Evolutionary conservation across 1,140 invertebrate species (phyloP).

Genomic region (Aphis gossypii): DNA sequence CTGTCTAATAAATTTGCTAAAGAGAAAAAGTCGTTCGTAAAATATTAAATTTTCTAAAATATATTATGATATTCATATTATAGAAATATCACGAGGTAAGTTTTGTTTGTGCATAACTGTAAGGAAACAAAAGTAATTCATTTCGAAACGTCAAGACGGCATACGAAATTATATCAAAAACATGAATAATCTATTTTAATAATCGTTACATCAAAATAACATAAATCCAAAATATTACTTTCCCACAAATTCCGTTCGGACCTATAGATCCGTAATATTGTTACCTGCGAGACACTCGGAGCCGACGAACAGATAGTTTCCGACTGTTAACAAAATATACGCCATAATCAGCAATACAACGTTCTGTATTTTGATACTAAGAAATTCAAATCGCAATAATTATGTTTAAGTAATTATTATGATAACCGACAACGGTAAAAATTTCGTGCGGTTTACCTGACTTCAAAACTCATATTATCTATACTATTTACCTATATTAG

Average conservation of each 20-base stretch:
- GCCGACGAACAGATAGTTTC: background rate
- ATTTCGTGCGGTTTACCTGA: background rate
- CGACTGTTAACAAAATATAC: background rate
- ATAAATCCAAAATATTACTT: background rate
- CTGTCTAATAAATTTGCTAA: background rate
- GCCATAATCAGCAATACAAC: background rate
- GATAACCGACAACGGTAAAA: background rate
- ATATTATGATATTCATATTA: background rate
- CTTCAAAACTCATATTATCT: too few relatives aligned
- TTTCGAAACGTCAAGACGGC: background rate
- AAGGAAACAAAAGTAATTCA: background rate
- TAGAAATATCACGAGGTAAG: background rate
- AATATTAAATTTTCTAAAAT: background rate
- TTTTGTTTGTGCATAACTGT: background rate
- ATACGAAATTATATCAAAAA: background rate
- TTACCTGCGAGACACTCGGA: background rate
- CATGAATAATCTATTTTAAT: background rate
- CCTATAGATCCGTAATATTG: background rate
- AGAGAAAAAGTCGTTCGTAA: background rate
- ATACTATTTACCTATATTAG: background rate
- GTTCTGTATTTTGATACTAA: background rate
- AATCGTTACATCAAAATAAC: background rate
- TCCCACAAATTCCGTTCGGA: background rate
- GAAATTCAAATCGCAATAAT: background rate
- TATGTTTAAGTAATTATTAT: background rate